phyloP scores from a whole-genome alignment of 2,888 invertebrate species.

The Saturnia pavonia region DNA sequence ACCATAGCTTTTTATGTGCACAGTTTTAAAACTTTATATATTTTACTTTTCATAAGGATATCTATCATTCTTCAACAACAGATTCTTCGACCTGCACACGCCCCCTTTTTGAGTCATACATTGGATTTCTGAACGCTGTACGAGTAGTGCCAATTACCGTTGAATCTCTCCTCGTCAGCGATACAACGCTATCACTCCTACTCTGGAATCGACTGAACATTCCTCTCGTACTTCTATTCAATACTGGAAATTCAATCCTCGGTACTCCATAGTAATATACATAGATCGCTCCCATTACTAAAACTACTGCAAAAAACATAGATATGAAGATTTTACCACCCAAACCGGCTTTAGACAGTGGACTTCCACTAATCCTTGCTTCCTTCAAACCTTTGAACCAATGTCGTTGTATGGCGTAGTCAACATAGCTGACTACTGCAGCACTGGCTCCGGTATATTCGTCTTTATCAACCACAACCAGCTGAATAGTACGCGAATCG shows the following conservation, averaged over 20 bases:
- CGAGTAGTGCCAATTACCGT: constrained; percentile 42
- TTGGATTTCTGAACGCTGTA: constrained; percentile 68
- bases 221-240: constrained; percentile 37
- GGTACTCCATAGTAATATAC: constrained; percentile 62
- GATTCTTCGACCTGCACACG: constrained; percentile 57
- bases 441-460: constrained; percentile 62
- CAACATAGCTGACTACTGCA: constrained; percentile 52
- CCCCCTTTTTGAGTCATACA: constrained; percentile 69
- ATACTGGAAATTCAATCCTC: constrained; percentile 39
- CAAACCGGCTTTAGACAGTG: constrained; percentile 52
- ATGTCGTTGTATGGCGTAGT: constrained; percentile 44
- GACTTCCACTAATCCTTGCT: constrained; percentile 56
- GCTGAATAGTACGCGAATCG: constrained; percentile 41
- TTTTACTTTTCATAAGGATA: constrained; percentile 4
- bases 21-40: not conserved
- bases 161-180: constrained; percentile 67
- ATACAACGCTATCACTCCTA: constrained; percentile 69
- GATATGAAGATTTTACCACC: constrained; percentile 61
- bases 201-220: constrained; percentile 59
- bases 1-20: too few relatives aligned
- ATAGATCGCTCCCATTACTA: constrained; percentile 54
- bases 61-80: constrained; percentile 45
- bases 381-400: constrained; percentile 50
- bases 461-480: constrained; percentile 63
- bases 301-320: constrained; percentile 59